Conservation (phyloP, 2,113 vertebrate species). For the Ursus arctos region DNA sequence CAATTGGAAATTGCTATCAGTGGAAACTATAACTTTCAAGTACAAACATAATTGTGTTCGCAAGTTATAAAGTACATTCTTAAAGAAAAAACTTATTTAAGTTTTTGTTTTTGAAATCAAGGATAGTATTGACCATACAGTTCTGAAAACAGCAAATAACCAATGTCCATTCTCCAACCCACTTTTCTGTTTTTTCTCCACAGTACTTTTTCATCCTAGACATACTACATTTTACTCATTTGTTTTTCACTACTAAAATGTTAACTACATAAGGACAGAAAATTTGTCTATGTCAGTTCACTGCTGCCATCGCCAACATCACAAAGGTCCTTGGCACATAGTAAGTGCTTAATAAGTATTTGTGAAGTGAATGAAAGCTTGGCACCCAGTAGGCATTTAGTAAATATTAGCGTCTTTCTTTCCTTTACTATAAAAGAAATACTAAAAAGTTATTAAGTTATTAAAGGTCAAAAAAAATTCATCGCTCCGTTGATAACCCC, state of each 20-base stretch:
- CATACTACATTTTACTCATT: slow-evolving; percentile 39
- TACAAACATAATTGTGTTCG: slow-evolving; percentile 42
- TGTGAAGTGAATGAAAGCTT: slow-evolving; percentile 48
- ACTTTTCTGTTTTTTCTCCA: neutral
- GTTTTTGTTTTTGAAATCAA: slow-evolving; percentile 69
- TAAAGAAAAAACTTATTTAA: slow-evolving; percentile 48
- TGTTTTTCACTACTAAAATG: slow-evolving; percentile 23
- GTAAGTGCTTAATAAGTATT: slow-evolving; percentile 50
- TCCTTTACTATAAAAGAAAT: slow-evolving; percentile 44
- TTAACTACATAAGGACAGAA: slow-evolving; percentile 34
- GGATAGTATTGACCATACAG: neutral
- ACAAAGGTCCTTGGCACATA: neutral
- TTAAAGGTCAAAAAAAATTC: neutral
- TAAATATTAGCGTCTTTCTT: neutral
- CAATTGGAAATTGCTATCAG: neutral
- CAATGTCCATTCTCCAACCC: neutral
- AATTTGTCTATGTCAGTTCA: slow-evolving; percentile 19
- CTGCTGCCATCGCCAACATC: neutral
- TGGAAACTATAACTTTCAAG: slow-evolving; percentile 58
- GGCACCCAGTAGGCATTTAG: neutral
- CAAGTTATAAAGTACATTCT: slow-evolving; percentile 49
- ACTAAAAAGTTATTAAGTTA: slow-evolving; percentile 74
- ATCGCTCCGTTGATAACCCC: neutral
- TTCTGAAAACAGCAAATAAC: slow-evolving; percentile 36
- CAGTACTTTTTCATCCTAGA: neutral